Evolutionary conservation across 2,888 invertebrate species (phyloP).

Genomic region (Oxyteleia sp.): DNA sequence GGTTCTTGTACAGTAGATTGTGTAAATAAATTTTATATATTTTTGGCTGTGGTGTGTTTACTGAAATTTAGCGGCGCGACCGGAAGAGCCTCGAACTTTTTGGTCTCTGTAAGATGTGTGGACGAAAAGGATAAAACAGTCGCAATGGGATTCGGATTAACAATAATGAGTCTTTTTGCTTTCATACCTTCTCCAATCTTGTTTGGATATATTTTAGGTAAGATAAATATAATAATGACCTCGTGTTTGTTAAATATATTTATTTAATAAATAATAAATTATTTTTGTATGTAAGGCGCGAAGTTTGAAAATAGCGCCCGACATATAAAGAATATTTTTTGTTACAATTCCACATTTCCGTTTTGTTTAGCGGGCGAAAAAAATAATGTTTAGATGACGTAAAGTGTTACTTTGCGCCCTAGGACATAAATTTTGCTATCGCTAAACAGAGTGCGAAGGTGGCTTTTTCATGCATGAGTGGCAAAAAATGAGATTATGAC

Average conservation of each 20-base stretch:
- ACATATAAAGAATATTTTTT: too few species aligned
- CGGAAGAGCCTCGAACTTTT: conserved; percentile 90
- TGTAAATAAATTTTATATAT: conserved; percentile 88
- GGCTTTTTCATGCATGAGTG: too few species aligned
- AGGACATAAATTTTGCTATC: too few species aligned
- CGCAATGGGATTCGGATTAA: conserved; percentile 91
- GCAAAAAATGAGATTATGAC: too few species aligned
- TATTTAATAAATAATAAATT: too few species aligned
- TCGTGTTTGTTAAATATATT: background rate
- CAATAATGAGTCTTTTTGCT: conserved; percentile 91
- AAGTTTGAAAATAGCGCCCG: too few species aligned
- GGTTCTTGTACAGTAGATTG: conserved; percentile 90
- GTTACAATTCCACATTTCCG: too few species aligned
- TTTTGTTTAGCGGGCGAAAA: too few species aligned
- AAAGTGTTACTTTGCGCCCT: too few species aligned
- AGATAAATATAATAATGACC: conserved; percentile 10
- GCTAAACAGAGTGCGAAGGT: too few species aligned
- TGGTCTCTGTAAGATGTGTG: conserved; percentile 91
- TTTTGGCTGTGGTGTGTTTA: conserved; percentile 89
- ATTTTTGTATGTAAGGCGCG: too few species aligned
- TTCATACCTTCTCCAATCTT: conserved; percentile 93
- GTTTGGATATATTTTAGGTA: conserved; percentile 92
- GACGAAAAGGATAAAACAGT: conserved; percentile 92
- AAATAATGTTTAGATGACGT: too few species aligned
- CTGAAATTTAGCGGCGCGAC: conserved; percentile 90